phyloP scores from a whole-genome alignment of 2,888 invertebrate species.

The Cephus spinipes region DNA sequence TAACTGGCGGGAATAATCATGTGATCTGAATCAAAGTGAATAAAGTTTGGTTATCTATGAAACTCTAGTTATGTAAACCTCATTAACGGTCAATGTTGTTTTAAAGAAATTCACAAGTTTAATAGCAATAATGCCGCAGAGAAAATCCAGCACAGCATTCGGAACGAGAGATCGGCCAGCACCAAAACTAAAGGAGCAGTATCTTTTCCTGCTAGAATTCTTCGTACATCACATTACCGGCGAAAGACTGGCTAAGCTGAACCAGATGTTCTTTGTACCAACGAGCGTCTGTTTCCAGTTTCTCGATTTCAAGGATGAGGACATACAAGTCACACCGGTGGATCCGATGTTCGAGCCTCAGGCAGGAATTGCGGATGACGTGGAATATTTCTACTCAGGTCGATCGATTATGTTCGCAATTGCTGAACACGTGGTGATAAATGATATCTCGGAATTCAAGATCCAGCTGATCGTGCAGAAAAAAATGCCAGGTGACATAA shows the following conservation, averaged over 20 bases:
- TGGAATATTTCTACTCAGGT: slow-evolving; percentile 70
- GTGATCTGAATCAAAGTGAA: not conserved
- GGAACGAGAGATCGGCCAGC: slow-evolving; percentile 8
- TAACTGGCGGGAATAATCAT: not conserved
- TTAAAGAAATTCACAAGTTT: not conserved
- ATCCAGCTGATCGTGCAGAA: slow-evolving; percentile 71
- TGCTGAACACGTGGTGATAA: slow-evolving; percentile 68
- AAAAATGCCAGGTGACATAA: slow-evolving; percentile 71
- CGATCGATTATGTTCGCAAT: slow-evolving; percentile 76
- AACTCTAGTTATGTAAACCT: not conserved
- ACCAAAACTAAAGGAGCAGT: slow-evolving; percentile 40
- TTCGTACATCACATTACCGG: slow-evolving; percentile 69
- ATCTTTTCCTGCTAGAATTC: slow-evolving; percentile 74
- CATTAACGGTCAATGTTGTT: not conserved
- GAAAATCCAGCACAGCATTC: not conserved
- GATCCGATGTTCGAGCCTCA: slow-evolving; percentile 54
- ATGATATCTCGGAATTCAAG: slow-evolving; percentile 69
- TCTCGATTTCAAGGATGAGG: slow-evolving; percentile 70
- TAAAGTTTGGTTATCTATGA: not conserved
- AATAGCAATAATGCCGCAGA: not conserved
- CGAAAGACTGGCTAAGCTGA: slow-evolving; percentile 51
- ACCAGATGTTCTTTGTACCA: slow-evolving; percentile 58
- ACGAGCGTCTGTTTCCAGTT: slow-evolving; percentile 74
- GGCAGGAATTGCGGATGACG: slow-evolving; percentile 52
- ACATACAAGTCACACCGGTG: slow-evolving; percentile 46